Percentiles rank a stretch among this genome's conserved stretches.
Evolutionary conservation across 2,888 invertebrate genomes (phyloP).

Genomic region (Oasisia sp.): DNA sequence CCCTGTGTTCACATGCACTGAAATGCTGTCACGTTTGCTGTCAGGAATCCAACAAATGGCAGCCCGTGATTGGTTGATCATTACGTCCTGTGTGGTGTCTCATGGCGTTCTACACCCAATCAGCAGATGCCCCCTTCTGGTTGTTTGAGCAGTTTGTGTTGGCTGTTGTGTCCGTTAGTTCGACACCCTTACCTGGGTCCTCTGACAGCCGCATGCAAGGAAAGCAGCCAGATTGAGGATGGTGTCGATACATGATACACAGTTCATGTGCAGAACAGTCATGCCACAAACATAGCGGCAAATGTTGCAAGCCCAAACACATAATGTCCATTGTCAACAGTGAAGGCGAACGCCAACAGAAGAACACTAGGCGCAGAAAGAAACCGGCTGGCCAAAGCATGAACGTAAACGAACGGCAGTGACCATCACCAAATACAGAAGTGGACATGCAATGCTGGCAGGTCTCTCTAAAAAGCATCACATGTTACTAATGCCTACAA

Average conservation of each 20-base stretch:
- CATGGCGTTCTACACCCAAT: background rate
- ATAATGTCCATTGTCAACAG: background rate
- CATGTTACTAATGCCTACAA: background rate
- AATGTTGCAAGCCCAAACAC: background rate
- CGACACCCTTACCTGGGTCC: background rate
- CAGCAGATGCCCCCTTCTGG: background rate
- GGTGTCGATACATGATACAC: background rate
- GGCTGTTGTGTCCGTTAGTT: background rate
- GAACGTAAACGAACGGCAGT: background rate
- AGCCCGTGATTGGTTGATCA: background rate
- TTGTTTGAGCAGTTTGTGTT: constrained; percentile 10
- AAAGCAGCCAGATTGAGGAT: background rate
- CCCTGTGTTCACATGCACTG: background rate
- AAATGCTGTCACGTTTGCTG: background rate
- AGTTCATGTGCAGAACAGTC: background rate
- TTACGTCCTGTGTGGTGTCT: background rate
- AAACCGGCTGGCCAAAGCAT: background rate
- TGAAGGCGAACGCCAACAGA: background rate
- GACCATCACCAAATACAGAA: background rate
- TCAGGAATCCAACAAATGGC: background rate
- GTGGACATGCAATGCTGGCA: background rate
- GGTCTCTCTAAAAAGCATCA: background rate
- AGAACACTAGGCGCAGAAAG: background rate
- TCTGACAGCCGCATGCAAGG: background rate
- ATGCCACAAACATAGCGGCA: background rate